These are phyloP conservation scores for Drosophila mercatorum DNA, from an alignment of 2,888 invertebrate genomes.

Conservation along the genomic window DNA sequence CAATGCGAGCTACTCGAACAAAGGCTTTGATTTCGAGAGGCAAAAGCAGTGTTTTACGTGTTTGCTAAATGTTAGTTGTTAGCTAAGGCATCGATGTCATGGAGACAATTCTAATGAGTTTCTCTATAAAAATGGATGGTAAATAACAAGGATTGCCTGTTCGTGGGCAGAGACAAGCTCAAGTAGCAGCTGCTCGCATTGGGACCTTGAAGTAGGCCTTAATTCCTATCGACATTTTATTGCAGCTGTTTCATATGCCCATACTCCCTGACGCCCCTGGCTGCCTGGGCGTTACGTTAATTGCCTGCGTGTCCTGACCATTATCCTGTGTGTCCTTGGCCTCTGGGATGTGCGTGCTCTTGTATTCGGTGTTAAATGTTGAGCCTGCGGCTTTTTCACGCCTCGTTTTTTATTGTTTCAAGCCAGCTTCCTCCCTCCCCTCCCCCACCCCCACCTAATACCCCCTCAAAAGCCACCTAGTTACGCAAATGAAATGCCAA, in stretches of 20 bases:
- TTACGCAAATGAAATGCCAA: slow-evolving; percentile 45
- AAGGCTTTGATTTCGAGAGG: slow-evolving; percentile 1
- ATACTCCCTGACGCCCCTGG: neutral
- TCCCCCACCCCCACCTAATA: no score
- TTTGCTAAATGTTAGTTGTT: neutral
- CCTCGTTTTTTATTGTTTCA: slow-evolving; percentile 65
- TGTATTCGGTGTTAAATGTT: slow-evolving; percentile 63
- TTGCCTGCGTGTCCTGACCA: slow-evolving; percentile 52
- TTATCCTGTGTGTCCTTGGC: slow-evolving; percentile 59
- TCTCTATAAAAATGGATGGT: neutral
- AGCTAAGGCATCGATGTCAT: neutral
- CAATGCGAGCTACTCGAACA: slow-evolving; percentile 21
- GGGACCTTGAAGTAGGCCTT: neutral
- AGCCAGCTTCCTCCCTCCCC: neutral
- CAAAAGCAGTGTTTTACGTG: neutral
- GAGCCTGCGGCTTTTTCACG: slow-evolving; percentile 70
- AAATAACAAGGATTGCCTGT: neutral
- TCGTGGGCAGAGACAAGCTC: no score
- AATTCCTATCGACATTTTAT: neutral
- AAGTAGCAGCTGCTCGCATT: neutral
- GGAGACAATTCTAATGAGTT: neutral
- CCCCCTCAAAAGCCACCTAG: neutral
- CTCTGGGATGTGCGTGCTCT: slow-evolving; percentile 39
- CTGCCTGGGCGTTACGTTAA: slow-evolving; percentile 34
- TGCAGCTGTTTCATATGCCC: neutral